Conservation (phyloP, 2,113 vertebrate species). For the Lycaon pictus region DNA sequence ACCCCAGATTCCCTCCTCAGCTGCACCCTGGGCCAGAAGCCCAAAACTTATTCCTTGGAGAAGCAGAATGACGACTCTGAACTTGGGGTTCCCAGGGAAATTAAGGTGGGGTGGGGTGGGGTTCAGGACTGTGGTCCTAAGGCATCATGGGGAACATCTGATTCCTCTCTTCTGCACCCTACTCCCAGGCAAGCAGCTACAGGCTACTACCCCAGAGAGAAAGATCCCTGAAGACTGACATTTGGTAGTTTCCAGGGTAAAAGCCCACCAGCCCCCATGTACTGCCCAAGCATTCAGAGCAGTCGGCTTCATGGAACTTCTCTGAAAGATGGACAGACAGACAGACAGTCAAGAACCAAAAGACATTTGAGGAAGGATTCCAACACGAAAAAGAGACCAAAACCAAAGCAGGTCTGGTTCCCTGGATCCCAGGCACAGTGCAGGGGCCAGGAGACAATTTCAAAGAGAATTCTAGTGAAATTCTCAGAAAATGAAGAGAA, state of each 20-base stretch:
- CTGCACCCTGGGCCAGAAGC: neutral
- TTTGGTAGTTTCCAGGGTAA: neutral
- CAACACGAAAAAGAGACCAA: neutral
- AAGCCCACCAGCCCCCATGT: neutral
- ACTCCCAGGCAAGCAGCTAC: neutral
- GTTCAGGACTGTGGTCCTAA: neutral
- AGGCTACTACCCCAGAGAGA: neutral
- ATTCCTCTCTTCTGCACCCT: neutral
- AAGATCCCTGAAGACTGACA: neutral
- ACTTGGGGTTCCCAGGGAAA: neutral
- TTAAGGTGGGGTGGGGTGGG: neutral
- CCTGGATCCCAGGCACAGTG: neutral
- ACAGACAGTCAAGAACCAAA: neutral
- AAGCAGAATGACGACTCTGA: neutral
- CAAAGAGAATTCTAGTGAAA: neutral
- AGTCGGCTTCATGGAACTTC: neutral
- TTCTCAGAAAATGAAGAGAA: neutral
- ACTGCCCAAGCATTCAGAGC: neutral
- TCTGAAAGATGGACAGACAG: neutral
- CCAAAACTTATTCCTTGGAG: neutral
- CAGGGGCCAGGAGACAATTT: neutral
- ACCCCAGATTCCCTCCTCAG: neutral
- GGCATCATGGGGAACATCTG: neutral
- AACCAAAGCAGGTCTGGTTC: neutral
- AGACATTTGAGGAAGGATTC: neutral